Evolutionary conservation across 1,140 invertebrate genomes (phyloP).

Genomic region (Apolygus lucorum): DNA sequence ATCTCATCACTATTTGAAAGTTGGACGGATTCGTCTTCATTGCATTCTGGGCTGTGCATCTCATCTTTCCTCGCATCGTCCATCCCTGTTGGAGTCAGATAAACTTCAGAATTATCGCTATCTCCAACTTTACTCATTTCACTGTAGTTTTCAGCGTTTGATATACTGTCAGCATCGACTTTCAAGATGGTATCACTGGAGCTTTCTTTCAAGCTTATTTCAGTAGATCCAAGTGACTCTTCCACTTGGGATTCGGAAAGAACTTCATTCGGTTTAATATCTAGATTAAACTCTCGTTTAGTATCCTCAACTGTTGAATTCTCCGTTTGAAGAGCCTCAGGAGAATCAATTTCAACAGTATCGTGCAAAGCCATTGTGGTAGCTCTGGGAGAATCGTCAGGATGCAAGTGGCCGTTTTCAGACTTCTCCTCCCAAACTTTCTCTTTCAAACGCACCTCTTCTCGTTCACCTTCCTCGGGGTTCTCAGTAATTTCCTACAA

Average conservation of each 20-base stretch:
- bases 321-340: neutral
- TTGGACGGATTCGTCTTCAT: conserved; percentile 31
- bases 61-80: conserved; percentile 36
- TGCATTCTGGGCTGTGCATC: conserved; percentile 32
- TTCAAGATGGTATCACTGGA: conserved; percentile 21
- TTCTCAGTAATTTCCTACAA: conserved; percentile 19
- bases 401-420: neutral
- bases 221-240: conserved; percentile 7
- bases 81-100: conserved; percentile 50
- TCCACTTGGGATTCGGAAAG: no score
- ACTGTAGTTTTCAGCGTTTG: conserved; percentile 24
- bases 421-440: conserved; percentile 3
- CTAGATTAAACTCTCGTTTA: no score
- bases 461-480: conserved; percentile 20
- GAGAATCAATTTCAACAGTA: conserved; percentile 14
- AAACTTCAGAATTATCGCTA: conserved; percentile 50
- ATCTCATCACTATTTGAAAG: neutral
- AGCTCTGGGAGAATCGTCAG: conserved; percentile 24
- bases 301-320: no score
- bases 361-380: conserved; percentile 24
- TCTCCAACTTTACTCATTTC: conserved; percentile 36
- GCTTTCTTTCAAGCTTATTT: neutral
- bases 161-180: conserved; percentile 25
- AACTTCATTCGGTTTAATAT: no score
- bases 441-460: conserved; percentile 3